Base-by-base conservation (phyloP, 1,140 invertebrate genomes). In the Anastatus disparis region DNA sequence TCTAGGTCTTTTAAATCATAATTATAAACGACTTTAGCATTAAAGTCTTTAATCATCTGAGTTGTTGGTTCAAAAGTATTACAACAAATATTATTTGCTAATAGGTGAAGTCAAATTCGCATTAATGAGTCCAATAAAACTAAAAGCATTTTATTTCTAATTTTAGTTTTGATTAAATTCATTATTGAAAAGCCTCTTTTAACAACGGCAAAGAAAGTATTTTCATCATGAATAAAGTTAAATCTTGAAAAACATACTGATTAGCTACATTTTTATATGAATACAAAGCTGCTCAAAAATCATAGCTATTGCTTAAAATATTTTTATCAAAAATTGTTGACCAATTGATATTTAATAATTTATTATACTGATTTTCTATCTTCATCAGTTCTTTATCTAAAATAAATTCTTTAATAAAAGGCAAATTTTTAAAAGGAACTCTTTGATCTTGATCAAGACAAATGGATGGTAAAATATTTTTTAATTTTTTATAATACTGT, bases 41-140 rank as follows among this genome's bases (percentile, higher is more conserved):
- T 59, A 71, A 69, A 75, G n/a, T 56, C 53, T 22, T 65, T 12
- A 8, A 75, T 48, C 74, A 74, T 75, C 42, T 58, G 26, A 27
- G 22, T 72, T 4, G 74, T 20, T 26, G 66, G 62, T 15, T 55
- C 3, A 24, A n/a, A 74, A 75, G 15, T 59, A 44, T 63, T 59
- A 22, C 76, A 77, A 52, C 76, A 77, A 3, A 29, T 58, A 31
- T 20, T 26, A 31, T 56, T 24, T 12, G 56, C 35, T 24, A 55
- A 29, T 15, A 74, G 65, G 52, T 62, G 63, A 10, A 74, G 9
- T 6, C 70, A 15, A n/a, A 74, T 75, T 26, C 76, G 22, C 3
- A 78, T 42, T 12, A 78, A n/a, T 9, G 77, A 61, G 38, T 75
- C 69, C 40, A 76, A 48, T 22, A 76, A 65, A 2, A 46, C 15